Evolutionary conservation across 2,888 invertebrate genomes (phyloP).

Genomic region (Cephus pulcher): DNA sequence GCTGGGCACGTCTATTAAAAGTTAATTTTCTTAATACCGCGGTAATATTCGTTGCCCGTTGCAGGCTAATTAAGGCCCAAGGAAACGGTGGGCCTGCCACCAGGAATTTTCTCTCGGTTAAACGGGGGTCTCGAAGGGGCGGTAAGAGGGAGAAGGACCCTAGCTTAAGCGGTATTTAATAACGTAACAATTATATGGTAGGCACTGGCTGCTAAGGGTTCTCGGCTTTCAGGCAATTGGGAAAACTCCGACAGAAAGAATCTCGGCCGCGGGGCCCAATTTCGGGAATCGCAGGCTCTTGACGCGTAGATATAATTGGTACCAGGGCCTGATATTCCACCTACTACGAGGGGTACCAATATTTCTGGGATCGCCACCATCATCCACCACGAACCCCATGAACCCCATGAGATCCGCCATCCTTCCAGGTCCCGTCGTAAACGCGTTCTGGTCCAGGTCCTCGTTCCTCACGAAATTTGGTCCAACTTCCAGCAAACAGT

Average conservation of each 20-base stretch:
- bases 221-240: conserved; percentile 30
- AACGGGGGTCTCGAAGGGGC: conserved; percentile 4
- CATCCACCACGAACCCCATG: conserved; percentile 14
- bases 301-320: conserved; percentile 47
- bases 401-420: conserved; percentile 41
- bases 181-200: conserved; percentile 65
- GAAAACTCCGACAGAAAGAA: conserved; percentile 39
- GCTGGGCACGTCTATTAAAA: conserved; percentile 42
- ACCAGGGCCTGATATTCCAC: conserved; percentile 27
- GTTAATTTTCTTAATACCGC: conserved; percentile 42
- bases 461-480: conserved; percentile 37
- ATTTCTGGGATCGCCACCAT: neutral
- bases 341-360: neutral
- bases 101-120: conserved; percentile 21
- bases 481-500: conserved; percentile 51
- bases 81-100: conserved; percentile 22
- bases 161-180: conserved; percentile 63
- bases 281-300: conserved; percentile 47
- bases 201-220: conserved; percentile 37
- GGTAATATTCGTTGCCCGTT: conserved; percentile 4
- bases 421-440: conserved; percentile 40
- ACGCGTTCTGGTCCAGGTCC: conserved; percentile 30
- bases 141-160: conserved; percentile 16
- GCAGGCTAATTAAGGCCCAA: conserved; percentile 27
- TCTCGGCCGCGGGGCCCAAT: conserved; percentile 42